A percentile compares a stretch with the other conserved stretches of the same genome.
phyloP scores from a whole-genome alignment of 2,797 vertebrate species.

The Betta splendens region DNA sequence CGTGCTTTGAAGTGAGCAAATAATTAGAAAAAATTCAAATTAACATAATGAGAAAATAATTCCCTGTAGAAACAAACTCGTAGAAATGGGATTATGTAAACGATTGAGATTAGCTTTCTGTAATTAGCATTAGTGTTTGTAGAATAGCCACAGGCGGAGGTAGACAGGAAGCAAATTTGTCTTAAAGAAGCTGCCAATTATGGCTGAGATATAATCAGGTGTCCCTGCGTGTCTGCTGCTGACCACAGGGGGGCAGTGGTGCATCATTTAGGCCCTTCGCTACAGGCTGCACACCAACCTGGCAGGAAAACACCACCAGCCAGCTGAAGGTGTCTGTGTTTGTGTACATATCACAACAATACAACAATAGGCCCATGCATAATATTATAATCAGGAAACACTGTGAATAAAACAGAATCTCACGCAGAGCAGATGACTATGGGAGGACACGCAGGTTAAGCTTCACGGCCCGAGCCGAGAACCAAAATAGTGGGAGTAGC shows the following conservation, averaged over 20 bases:
- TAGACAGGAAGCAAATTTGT: slow-evolving; percentile 9
- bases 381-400: slow-evolving; percentile 8
- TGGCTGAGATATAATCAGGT: slow-evolving; percentile 11
- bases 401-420: slow-evolving; percentile 5
- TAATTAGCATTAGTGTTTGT: slow-evolving; percentile 7
- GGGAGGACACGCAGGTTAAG: slow-evolving; percentile 38
- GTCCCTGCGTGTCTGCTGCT: neutral
- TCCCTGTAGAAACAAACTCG: neutral
- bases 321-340: slow-evolving; percentile 3
- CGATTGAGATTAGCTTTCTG: neutral
- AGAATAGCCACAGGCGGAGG: neutral
- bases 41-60: neutral
- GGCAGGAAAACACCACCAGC: slow-evolving; percentile 4
- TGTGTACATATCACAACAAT: neutral
- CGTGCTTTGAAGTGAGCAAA: neutral
- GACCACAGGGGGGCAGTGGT: slow-evolving; percentile 65
- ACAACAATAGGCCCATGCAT: slow-evolving; percentile 6
- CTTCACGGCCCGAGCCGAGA: slow-evolving; percentile 38
- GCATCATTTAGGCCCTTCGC: slow-evolving; percentile 9
- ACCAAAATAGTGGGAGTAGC: slow-evolving; percentile 8
- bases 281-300: neutral
- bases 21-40: neutral
- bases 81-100: neutral
- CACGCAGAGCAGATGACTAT: slow-evolving; percentile 1
- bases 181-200: slow-evolving; percentile 7